Conservation (phyloP, 2,113 vertebrate genomes). For the Rhagologus leucostigma region DNA sequence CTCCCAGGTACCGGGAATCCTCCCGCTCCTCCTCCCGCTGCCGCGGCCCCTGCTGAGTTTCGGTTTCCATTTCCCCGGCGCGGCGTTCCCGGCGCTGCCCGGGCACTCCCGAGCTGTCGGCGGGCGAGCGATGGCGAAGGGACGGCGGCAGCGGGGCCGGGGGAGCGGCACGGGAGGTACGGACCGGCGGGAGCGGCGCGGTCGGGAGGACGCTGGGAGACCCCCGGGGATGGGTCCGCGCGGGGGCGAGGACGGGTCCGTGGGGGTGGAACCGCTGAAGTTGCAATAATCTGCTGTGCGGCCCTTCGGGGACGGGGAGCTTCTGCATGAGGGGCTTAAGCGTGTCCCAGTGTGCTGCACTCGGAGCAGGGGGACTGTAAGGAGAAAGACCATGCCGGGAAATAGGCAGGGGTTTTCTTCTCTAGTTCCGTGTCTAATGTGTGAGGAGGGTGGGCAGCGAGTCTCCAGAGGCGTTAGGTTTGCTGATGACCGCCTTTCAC, state of each 20-base stretch:
- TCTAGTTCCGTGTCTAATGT: not conserved
- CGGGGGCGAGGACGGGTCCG: not conserved
- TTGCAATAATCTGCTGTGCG: not conserved
- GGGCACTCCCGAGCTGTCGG: not conserved
- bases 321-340: rapidly evolving
- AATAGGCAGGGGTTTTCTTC: not conserved
- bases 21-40: not conserved
- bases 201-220: not conserved
- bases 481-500: rapidly evolving
- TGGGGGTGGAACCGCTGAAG: not conserved
- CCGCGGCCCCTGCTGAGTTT: not conserved
- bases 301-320: not conserved
- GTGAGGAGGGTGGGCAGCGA: not conserved
- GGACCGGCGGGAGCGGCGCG: not conserved
- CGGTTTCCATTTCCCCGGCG: not conserved
- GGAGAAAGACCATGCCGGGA: not conserved
- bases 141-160: not conserved
- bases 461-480: not conserved
- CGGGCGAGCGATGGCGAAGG: not conserved
- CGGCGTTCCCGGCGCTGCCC: not conserved
- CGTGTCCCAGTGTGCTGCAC: rapidly evolving
- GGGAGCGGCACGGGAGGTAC: not conserved
- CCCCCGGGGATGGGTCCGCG: not conserved
- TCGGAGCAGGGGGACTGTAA: not conserved
- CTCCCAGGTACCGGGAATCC: rapidly evolving